Percentiles rank a stretch among this genome's conserved stretches.
Evolutionary conservation across 2,113 vertebrate species (phyloP).

Genomic region (Trematomus loennbergii): DNA sequence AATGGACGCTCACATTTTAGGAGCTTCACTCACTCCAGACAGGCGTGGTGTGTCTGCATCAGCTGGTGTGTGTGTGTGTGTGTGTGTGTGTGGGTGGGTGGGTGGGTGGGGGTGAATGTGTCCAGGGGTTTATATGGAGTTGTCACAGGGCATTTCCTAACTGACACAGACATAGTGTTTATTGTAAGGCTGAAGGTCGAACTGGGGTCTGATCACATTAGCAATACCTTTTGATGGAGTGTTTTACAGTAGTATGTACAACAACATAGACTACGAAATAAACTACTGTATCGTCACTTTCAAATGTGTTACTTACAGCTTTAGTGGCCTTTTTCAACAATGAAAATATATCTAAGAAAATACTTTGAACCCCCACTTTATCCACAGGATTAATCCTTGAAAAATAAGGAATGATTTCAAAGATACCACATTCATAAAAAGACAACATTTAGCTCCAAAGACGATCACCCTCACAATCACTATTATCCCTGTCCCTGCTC

Average conservation of each 20-base stretch:
- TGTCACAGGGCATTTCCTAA: background rate
- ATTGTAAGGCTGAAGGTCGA: background rate
- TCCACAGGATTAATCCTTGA: no score
- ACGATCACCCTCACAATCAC: background rate
- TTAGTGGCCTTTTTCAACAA: no score
- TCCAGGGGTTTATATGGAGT: background rate
- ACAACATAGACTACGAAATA: background rate
- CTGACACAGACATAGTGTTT: background rate
- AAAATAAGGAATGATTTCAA: no score
- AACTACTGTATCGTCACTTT: background rate
- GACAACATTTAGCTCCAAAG: no score
- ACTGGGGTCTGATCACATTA: background rate
- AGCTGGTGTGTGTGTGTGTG: background rate
- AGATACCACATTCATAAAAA: no score
- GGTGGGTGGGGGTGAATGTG: background rate
- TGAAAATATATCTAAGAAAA: no score
- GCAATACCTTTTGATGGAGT: background rate
- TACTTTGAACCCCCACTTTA: no score
- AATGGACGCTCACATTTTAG: conserved; percentile 49
- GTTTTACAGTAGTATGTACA: background rate
- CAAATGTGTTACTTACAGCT: background rate
- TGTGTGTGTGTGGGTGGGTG: background rate
- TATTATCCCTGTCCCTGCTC: background rate
- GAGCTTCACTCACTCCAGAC: conserved; percentile 39
- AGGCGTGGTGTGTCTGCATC: conserved; percentile 26